Percentiles rank a stretch among this genome's conserved stretches.
Evolutionary conservation across 2,888 invertebrate species (phyloP).

Genomic region (Lydus trimaculatus): DNA sequence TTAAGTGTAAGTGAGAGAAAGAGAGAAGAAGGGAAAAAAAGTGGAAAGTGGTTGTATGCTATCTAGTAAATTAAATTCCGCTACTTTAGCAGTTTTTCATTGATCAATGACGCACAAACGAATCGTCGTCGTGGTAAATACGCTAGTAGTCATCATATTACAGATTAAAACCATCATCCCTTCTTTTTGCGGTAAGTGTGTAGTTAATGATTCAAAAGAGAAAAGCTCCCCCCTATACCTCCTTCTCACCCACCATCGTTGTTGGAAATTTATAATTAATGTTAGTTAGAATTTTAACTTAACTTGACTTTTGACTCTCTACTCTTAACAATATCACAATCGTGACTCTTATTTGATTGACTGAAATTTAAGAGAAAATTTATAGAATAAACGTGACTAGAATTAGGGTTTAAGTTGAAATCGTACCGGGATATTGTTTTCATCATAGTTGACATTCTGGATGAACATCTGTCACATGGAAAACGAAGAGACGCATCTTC

Average conservation of each 20-base stretch:
- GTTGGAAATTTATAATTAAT: background rate
- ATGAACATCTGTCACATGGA: constrained; percentile 43
- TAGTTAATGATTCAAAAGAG: constrained; percentile 2
- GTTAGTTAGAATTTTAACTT: background rate
- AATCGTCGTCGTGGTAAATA: constrained; percentile 42
- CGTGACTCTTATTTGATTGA: background rate
- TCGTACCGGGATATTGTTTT: constrained; percentile 39
- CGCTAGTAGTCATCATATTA: constrained; percentile 23
- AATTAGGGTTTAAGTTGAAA: background rate
- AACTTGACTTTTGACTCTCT: background rate
- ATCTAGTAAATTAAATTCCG: constrained; percentile 45
- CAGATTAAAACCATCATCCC: constrained; percentile 25
- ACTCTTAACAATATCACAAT: background rate
- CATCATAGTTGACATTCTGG: constrained; percentile 40
- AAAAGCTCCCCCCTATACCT: too few species aligned
- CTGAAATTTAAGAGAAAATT: background rate
- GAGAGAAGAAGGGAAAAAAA: background rate
- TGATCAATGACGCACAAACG: constrained; percentile 41
- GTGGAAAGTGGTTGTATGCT: constrained; percentile 24
- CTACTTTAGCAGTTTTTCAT: constrained; percentile 41
- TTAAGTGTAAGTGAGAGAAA: background rate
- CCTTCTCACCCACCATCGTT: too few species aligned
- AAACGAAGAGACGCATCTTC: constrained; percentile 33
- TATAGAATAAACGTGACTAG: background rate
- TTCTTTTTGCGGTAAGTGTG: background rate